A percentile compares a stretch with the other conserved stretches of the same genome.
Conservation (phyloP, 1,140 invertebrate genomes). For the Drosophila sucinea region DNA sequence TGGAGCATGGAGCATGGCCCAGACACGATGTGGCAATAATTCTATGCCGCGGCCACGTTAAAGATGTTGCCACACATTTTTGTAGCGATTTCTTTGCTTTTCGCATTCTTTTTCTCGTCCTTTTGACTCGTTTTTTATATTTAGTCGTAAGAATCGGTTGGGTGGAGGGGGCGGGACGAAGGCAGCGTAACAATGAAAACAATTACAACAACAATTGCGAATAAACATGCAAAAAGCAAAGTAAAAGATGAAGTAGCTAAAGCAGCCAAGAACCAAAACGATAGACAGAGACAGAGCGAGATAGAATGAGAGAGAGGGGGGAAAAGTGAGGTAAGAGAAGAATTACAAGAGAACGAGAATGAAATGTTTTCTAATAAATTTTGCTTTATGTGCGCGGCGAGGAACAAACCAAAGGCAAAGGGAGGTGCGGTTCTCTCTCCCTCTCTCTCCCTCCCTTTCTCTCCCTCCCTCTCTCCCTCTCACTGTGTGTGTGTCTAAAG, state of each 20-base stretch:
- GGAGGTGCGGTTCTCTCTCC: neutral
- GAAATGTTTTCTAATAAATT: constrained; percentile 82
- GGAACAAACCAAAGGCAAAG: constrained; percentile 29
- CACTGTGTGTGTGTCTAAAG: neutral
- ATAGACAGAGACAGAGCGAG: constrained; percentile 5
- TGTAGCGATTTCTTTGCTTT: constrained; percentile 54
- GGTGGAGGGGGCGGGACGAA: neutral
- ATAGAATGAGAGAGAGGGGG: constrained; percentile 17
- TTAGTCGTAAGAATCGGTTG: constrained; percentile 9
- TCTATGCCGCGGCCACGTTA: constrained; percentile 77
- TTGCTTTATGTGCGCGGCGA: constrained; percentile 78
- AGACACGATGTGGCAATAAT: constrained; percentile 57
- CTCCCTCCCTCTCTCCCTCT: neutral
- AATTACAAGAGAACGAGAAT: constrained; percentile 64
- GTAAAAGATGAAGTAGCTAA: constrained; percentile 77
- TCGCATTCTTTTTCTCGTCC: constrained; percentile 27
- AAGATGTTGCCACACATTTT: constrained; percentile 80
- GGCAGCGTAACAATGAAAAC: constrained; percentile 72
- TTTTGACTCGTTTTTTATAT: constrained; percentile 15
- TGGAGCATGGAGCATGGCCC: neutral
- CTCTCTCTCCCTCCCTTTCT: neutral
- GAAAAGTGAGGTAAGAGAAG: constrained; percentile 15
- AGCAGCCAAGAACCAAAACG: neutral
- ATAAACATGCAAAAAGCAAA: constrained; percentile 82
- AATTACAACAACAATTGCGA: constrained; percentile 82